A percentile compares a stretch with the other conserved stretches of the same genome.
Conservation (phyloP, 2,888 invertebrate species). For the Drosophila emarginata region DNA sequence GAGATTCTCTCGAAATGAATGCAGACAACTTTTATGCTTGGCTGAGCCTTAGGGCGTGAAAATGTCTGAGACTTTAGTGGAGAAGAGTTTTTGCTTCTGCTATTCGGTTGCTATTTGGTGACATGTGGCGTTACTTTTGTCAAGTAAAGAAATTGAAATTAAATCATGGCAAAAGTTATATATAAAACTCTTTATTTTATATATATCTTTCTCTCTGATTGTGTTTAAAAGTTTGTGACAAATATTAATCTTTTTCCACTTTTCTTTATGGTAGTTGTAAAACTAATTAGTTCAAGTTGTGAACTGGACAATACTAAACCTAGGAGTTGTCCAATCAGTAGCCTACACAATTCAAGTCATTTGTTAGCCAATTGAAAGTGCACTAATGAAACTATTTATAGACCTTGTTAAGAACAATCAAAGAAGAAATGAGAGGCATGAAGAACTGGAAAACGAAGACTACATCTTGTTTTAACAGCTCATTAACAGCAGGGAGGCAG, state of each 20-base stretch:
- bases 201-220: too few species aligned
- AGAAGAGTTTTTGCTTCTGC: neutral
- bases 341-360: constrained; percentile 9
- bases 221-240: too few species aligned
- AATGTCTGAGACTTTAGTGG: constrained; percentile 28
- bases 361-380: constrained; percentile 39
- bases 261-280: neutral
- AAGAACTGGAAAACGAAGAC: constrained; percentile 26
- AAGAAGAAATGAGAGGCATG: constrained; percentile 9
- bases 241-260: neutral
- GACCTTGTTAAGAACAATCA: constrained; percentile 25
- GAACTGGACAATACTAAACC: neutral
- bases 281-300: neutral
- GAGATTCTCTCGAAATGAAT: constrained; percentile 10
- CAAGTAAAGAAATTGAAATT: neutral
- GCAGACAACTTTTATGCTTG: constrained; percentile 52
- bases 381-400: constrained; percentile 66
- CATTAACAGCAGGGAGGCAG: constrained; percentile 62
- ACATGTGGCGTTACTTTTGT: constrained; percentile 41
- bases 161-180: neutral
- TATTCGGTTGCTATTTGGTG: constrained; percentile 18
- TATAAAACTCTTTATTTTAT: neutral
- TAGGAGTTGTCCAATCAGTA: constrained; percentile 9
- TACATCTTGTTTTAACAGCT: constrained; percentile 62
- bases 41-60: constrained; percentile 47